Conservation (phyloP, 2,113 vertebrate species). For the Zosterops japonicus region DNA sequence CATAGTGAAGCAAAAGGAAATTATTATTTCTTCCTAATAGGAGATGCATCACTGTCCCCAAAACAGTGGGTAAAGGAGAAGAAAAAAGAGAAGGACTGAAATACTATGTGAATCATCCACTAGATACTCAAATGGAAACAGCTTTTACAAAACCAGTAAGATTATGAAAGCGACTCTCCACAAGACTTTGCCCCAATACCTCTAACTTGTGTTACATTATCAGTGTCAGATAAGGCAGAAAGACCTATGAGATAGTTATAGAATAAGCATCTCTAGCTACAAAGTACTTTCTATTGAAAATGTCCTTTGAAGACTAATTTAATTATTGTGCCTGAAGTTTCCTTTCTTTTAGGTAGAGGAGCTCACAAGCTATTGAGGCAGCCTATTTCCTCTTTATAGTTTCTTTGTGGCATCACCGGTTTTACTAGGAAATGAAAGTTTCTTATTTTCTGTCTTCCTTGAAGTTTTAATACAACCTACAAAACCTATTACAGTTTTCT, state of each 20-base stretch:
- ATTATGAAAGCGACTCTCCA: not conserved
- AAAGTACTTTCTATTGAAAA: not conserved
- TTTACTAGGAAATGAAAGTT: not conserved
- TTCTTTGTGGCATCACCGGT: not conserved
- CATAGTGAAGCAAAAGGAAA: not conserved
- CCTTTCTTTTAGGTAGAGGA: not conserved
- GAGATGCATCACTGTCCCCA: not conserved
- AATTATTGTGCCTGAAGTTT: not conserved
- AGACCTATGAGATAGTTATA: not conserved
- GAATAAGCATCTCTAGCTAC: not conserved
- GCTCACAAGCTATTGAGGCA: not conserved
- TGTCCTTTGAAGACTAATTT: not conserved
- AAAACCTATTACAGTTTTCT: not conserved
- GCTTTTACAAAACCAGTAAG: not conserved
- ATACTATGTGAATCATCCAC: not conserved
- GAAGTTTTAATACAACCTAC: not conserved
- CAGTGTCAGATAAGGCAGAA: not conserved
- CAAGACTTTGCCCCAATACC: not conserved
- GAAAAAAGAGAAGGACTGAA: not conserved
- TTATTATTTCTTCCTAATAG: not conserved
- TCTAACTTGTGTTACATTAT: not conserved
- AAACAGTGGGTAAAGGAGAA: not conserved
- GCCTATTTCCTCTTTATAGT: not conserved
- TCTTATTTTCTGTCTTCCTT: not conserved
- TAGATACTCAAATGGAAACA: not conserved